Evolutionary conservation across 1,140 invertebrate species (phyloP).

Genomic region (Yoshiicerus persimilis): DNA sequence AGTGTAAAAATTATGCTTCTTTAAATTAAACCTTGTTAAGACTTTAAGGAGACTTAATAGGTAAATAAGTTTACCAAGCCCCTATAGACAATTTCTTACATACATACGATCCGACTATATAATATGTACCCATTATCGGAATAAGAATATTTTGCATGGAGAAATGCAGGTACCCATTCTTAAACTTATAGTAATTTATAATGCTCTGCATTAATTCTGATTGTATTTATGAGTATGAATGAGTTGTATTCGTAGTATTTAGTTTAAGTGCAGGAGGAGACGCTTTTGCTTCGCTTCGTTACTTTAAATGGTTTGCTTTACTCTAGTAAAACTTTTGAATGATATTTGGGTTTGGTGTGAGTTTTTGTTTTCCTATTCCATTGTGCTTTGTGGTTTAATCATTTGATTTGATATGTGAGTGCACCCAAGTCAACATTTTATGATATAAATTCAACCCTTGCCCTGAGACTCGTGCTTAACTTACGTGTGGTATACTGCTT

Average conservation of each 20-base stretch:
- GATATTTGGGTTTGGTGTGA: neutral
- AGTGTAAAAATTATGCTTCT: too few species aligned
- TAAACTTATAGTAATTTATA: too few species aligned
- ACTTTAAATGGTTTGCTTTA: conserved; percentile 5
- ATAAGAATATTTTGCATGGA: too few species aligned
- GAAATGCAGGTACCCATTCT: too few species aligned
- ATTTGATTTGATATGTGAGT: neutral
- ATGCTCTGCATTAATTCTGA: too few species aligned
- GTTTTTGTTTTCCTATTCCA: conserved; percentile 2
- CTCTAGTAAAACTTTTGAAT: neutral
- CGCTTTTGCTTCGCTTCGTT: conserved; percentile 9
- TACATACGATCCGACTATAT: too few species aligned
- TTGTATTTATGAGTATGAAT: neutral
- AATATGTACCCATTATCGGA: too few species aligned
- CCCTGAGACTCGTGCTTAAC: neutral
- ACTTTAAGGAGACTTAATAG: too few species aligned
- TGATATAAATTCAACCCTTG: neutral
- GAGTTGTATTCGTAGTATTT: neutral
- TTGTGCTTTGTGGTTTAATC: neutral
- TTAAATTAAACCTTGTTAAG: too few species aligned
- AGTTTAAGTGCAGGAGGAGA: neutral
- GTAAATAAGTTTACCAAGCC: too few species aligned
- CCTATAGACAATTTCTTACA: too few species aligned
- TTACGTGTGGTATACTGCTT: neutral
- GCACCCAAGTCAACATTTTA: neutral